Base-by-base conservation (phyloP, 2,113 vertebrate species). In the Corapipo altera region DNA sequence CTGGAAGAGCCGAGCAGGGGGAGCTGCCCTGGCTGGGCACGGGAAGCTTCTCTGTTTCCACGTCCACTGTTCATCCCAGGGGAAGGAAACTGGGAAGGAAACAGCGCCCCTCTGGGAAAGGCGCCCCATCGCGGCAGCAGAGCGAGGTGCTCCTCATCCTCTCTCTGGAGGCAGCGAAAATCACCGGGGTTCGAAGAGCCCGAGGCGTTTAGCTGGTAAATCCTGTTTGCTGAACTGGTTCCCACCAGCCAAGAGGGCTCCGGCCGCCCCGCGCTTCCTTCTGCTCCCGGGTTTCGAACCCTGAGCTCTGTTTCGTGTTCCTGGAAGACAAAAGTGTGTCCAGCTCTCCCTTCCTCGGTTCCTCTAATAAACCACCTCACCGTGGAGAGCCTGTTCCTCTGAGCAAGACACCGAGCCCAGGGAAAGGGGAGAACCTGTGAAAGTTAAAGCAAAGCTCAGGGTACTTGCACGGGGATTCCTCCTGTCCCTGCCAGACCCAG, bases 391-490 rank as follows among this genome's bases (percentile, higher is more conserved):
- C 0, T 23, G 0, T 33, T 30, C 21, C 23, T 49, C 51, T 27
- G 27, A 9, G 39, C 24, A 39, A 33, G 30, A 26, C 21, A 5
- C 2, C 0, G 1, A 61, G 59, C 48, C 0, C 1, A 1, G 17
- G 26, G 28, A 21, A 66, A 18, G 55, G 83, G 18, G 6, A 28
- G 13, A 26, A 30, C 7, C 1, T 17, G 20, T 27, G 8, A 17
- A 17, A 1, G 2, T 8, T 27, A 7, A 67, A 83, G 44, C 23
- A 58, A 44, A 35, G 28, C 14, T 65, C 0, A 0, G 32, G 33
- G 37, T 27, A 15, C 15, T 43, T 2, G 2, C 35, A 6, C 9
- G 27, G 12, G 33, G 57, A 21, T 51, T 59, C 9, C 15, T 30
- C 22, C 55, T 13, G 18, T 32, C 26, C 19, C 15, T 58, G n/a